Base-by-base conservation (phyloP, 2,888 invertebrate species). In the Ligdia adustata region DNA sequence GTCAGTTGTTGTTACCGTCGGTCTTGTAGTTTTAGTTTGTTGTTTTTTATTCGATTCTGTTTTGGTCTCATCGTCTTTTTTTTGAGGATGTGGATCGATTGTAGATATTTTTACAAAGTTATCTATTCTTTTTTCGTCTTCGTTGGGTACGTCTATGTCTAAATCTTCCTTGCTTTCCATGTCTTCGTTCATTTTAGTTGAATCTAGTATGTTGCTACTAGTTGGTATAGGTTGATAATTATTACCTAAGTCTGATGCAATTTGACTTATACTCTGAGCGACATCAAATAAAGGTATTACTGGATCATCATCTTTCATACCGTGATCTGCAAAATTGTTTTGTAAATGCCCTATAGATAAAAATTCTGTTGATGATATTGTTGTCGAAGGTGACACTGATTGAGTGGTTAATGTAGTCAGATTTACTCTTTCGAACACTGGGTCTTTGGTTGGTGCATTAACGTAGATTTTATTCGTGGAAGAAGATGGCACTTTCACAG, bases 191-290 rank as follows among this genome's bases (percentile, higher is more conserved):
- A 67, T 31, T 64, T 81, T 76, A 11, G 76, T 79, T 1, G 68
- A 66, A 38, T 88, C 86, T 42, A 82, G 55, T 58, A 86, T 61
- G 57, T 79, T 75, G 31, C 69, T 80, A 1, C 79, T 63, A 9
- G 87, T 86, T 27, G 87, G 82, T 15, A 82, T 57, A 29, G 87
- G 81, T 56, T 70, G 74, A 54, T 79, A 86, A 43, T 69, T 79
- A 27, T 72, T 72, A 16, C 85, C 88, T 13, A 90, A 71, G 62
- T 90, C 90, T 1, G 88, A 88, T 39, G 90, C 88, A 58, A 91
- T 91, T 75, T 90, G 90, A 57, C 89, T 91, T 31, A 91, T 82
- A 60, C 90, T 90, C 61, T 86, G 83, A 37, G 87, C 86, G 16
- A 91, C 81, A 61, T 90, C 90, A 63, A 90, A 88, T 18, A 87